Percentiles rank a stretch among this genome's conserved stretches.
These are phyloP conservation scores for Melieria picta DNA, from an alignment of 2,888 invertebrate genomes.

Conservation along the genomic window DNA sequence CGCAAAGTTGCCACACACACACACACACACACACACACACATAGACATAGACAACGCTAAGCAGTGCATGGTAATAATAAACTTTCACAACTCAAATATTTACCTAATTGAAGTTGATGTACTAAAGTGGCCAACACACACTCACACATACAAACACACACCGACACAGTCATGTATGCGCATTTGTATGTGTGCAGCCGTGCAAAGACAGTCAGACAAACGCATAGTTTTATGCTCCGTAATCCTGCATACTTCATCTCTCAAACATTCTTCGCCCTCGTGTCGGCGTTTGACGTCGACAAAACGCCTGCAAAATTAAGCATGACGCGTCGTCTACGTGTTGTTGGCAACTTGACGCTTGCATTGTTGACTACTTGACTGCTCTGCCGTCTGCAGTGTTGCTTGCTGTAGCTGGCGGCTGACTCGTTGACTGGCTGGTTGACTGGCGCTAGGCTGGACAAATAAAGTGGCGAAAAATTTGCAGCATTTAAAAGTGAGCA, in stretches of 20 bases:
- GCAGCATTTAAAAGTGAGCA: constrained; percentile 18
- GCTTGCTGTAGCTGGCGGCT: too few relatives aligned
- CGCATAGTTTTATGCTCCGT: neutral
- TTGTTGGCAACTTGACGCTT: constrained; percentile 12
- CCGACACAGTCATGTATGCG: neutral
- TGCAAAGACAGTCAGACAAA: neutral
- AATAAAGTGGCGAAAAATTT: constrained; percentile 7
- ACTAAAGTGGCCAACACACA: constrained; percentile 16
- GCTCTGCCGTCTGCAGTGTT: neutral
- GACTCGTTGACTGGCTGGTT: too few relatives aligned
- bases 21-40: neutral
- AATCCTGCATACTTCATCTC: neutral
- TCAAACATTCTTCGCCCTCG: neutral
- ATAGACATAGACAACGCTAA: neutral
- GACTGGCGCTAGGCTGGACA: neutral
- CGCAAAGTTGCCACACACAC: neutral
- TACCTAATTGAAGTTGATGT: constrained; percentile 39
- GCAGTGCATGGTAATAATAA: constrained; percentile 31
- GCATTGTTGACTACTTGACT: constrained; percentile 1
- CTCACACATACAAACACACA: constrained; percentile 4
- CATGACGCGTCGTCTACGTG: neutral
- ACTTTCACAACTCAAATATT: constrained; percentile 39
- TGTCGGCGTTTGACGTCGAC: too few relatives aligned
- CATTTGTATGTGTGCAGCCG: too few relatives aligned
- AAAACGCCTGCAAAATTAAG: too few relatives aligned